A percentile compares a stretch with the other conserved stretches of the same genome.
phyloP scores from a whole-genome alignment of 2,113 vertebrate species.

The Pelecanus crispus region DNA sequence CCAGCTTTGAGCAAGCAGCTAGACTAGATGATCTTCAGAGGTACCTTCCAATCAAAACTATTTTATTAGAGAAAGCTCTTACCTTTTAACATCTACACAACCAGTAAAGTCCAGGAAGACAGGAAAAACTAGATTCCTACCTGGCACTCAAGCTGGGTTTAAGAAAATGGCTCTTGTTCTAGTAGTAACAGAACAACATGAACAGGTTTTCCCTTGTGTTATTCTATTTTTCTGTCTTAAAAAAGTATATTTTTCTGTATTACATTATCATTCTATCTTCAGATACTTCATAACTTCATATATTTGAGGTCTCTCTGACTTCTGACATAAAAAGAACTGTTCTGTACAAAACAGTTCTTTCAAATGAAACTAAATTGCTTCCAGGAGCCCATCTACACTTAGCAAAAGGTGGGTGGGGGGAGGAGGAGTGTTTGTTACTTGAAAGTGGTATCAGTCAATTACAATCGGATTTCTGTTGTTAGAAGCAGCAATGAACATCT shows the following conservation, averaged over 20 bases:
- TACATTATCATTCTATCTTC: not conserved
- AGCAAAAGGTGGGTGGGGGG: not conserved
- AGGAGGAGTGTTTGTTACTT: not conserved
- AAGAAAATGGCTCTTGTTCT: not conserved
- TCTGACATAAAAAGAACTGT: not conserved
- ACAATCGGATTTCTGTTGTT: not conserved
- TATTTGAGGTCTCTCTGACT: not conserved
- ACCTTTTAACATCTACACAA: not conserved
- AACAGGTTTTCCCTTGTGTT: not conserved
- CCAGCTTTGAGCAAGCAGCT: not conserved
- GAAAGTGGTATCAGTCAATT: not conserved
- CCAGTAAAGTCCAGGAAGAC: not conserved
- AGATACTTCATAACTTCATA: not conserved
- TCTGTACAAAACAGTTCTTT: not conserved
- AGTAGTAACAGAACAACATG: not conserved
- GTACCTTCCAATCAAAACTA: not conserved
- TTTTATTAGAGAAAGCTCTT: not conserved
- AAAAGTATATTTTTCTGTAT: not conserved
- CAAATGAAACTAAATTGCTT: not conserved
- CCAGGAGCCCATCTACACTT: not conserved
- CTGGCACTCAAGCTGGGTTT: not conserved
- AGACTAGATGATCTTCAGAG: not conserved
- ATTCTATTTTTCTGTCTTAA: not conserved
- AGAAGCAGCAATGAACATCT: not conserved
- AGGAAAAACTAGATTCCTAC: not conserved